phyloP scores from a whole-genome alignment of 2,888 invertebrate genomes.

The Hypsopygia costalis region DNA sequence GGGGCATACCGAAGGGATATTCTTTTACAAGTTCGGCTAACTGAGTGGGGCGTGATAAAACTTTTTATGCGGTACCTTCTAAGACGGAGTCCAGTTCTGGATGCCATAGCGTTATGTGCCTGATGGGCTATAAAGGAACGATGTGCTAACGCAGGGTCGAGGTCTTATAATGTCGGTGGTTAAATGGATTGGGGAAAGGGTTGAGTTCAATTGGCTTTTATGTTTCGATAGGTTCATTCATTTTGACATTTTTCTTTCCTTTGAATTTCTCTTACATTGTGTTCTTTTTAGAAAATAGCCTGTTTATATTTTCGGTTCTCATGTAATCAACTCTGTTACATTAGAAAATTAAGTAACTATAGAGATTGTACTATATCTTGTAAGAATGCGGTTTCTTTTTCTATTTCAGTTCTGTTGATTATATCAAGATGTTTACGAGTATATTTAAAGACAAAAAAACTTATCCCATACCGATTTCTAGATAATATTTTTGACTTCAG shows the following conservation, averaged over 20 bases:
- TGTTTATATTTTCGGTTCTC: too few relatives aligned
- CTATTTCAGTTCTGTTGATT: too few relatives aligned
- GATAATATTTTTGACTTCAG: too few relatives aligned
- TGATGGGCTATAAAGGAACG: slow-evolving; percentile 8
- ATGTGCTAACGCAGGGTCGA: slow-evolving; percentile 6
- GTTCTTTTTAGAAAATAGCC: too few relatives aligned
- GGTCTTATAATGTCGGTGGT: slow-evolving; percentile 6
- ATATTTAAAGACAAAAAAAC: too few relatives aligned
- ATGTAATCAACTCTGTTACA: too few relatives aligned
- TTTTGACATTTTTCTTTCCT: not conserved
- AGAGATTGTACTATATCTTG: too few relatives aligned
- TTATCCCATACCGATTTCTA: too few relatives aligned
- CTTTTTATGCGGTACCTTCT: slow-evolving; percentile 71
- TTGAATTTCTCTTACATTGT: too few relatives aligned
- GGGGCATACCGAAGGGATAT: slow-evolving; percentile 57
- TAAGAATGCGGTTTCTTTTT: too few relatives aligned
- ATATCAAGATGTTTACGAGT: too few relatives aligned
- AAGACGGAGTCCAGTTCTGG: slow-evolving; percentile 53
- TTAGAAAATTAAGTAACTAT: too few relatives aligned
- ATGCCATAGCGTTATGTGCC: slow-evolving; percentile 47
- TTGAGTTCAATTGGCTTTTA: not conserved
- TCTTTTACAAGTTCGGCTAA: slow-evolving; percentile 59
- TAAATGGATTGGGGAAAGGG: slow-evolving; percentile 8
- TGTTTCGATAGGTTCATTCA: slow-evolving; percentile 1
- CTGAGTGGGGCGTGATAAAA: slow-evolving; percentile 65